Percentiles rank a stretch among this genome's conserved stretches.
These are phyloP conservation scores for Picathartes gymnocephalus DNA, from an alignment of 2,113 vertebrate species.

Conservation along the genomic window DNA sequence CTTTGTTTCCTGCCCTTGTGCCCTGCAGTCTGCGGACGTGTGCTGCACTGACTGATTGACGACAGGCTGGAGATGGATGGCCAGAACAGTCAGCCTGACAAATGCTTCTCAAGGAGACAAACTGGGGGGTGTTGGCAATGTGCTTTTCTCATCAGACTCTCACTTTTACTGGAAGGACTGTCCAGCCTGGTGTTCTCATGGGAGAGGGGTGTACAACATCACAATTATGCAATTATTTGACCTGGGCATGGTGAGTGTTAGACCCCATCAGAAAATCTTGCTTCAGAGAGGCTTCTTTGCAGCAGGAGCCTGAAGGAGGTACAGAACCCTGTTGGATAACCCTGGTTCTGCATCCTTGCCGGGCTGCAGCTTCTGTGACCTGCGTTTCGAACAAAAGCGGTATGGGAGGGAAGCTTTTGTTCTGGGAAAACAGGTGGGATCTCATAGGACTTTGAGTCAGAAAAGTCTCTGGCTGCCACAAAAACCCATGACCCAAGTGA, in stretches of 20 bases:
- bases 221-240: background rate
- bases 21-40: background rate
- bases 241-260: background rate
- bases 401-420: background rate
- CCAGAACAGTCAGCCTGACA: background rate
- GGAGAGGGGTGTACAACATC: background rate
- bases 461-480: background rate
- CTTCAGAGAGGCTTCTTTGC: background rate
- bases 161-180: background rate
- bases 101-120: background rate
- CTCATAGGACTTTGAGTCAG: background rate
- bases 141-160: background rate
- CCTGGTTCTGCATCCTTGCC: background rate
- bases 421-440: background rate
- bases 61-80: background rate
- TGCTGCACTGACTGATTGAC: background rate
- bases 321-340: background rate
- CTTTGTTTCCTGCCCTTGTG: slow-evolving; percentile 1
- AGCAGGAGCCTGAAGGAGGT: background rate
- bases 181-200: background rate
- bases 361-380: background rate
- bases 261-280: background rate
- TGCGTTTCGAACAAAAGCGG: background rate
- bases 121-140: background rate
- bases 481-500: background rate